These are phyloP conservation scores for Marmota monax DNA, from an alignment of 2,113 vertebrate genomes.

Conservation along the genomic window DNA sequence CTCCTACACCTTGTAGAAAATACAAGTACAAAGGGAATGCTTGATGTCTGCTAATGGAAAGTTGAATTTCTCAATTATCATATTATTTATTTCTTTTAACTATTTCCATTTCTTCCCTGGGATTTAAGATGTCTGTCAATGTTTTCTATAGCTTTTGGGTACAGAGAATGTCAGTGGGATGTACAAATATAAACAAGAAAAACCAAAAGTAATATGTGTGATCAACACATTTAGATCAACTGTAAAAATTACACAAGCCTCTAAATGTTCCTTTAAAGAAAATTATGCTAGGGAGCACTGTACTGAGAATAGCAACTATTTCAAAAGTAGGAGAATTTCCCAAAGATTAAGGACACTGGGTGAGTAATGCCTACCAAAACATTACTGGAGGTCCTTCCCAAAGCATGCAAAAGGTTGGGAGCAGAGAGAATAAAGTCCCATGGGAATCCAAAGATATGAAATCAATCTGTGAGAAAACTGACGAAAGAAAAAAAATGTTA, in stretches of 20 bases:
- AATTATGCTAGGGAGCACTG: not conserved
- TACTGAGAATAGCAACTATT: not conserved
- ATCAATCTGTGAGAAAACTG: not conserved
- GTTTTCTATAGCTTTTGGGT: not conserved
- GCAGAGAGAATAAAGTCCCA: not conserved
- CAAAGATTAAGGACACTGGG: not conserved
- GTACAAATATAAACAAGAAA: not conserved
- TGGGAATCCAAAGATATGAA: not conserved
- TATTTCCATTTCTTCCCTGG: not conserved
- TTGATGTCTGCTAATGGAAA: not conserved
- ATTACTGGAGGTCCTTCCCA: not conserved
- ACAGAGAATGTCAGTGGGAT: not conserved
- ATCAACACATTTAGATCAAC: not conserved
- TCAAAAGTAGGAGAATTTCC: not conserved
- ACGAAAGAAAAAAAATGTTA: not conserved
- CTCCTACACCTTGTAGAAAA: not conserved
- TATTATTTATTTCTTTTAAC: not conserved
- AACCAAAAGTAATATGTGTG: not conserved
- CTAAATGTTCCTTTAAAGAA: not conserved
- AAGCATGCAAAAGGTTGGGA: not conserved
- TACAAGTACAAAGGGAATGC: not conserved
- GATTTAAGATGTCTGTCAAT: conserved; percentile 5
- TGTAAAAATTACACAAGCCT: not conserved
- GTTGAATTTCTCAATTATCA: not conserved
- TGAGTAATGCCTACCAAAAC: not conserved